Base-by-base conservation (phyloP, 2,888 invertebrate genomes). In the Polydrusus pterygomalis region DNA sequence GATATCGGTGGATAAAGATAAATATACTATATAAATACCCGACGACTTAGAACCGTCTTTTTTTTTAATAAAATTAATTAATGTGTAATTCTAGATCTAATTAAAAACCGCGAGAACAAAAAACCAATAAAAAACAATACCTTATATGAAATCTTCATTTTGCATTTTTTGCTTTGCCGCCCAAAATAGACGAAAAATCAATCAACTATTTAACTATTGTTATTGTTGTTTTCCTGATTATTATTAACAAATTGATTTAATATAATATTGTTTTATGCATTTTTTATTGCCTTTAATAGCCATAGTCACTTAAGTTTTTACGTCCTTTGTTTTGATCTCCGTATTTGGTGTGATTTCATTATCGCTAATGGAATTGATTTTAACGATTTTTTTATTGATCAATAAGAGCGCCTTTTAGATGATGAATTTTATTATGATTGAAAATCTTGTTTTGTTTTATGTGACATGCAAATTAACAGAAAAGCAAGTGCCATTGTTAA, bases 261-360 rank as follows among this genome's bases (percentile, higher is more conserved):
- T 20, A 1, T n/a, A 15, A 45, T 63, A 20, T 43, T 63, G 40
- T 64, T 49, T 9, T 34, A 10, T 47, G 40, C 43, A 43, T 38
- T 10, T 47, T 45, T 13, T 25, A 34, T 47, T 45, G 25, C 3
- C 47, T 25, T 25, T 18, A 62, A 70, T 70, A 49, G 62, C 15
- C 30, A 38, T 62, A 70, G 38, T 62, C 60, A 70, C 70, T 62
- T 49, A 49, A 70, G 45, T 25, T 45, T 60, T 38, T 70, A 47
- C 15, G 58, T 38, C 18, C 17, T 45, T 18, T 70, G 34, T 49
- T 70, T 70, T 60, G 34, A 17, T 62, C 70, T 15, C 70, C 70
- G 9, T 49, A 70, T 70, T 62, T 49, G 70, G 60, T n/a, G 7
- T 62, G 62, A 45, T 60, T 70, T 60, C 38, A 62, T 58, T 58